Evolutionary conservation across 2,113 vertebrate genomes (phyloP), one percentile per base, ranked within the genome.

Genomic region (Nestor notabilis): DNA sequence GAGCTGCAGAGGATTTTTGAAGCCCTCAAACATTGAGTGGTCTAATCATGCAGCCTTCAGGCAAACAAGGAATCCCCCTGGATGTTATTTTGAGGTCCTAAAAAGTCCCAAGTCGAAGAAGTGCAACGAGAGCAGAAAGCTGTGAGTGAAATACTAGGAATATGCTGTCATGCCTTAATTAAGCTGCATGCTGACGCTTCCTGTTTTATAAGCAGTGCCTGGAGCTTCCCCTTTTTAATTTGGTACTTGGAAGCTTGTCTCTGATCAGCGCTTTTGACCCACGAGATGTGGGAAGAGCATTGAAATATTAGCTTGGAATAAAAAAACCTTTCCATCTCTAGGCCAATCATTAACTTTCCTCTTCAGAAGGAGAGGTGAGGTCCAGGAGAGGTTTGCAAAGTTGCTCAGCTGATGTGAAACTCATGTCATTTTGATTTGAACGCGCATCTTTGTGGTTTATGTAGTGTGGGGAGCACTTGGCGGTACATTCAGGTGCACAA

Each of bases 201-300:
- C 83, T 89, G 50, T 37, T 2, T 50, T 70, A 43, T 47, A 56
- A 85, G 28, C 35, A 75, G 68, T 46, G 86, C 68, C 75, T 64
- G 55, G 35, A 90, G 77, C 92, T 96, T 97, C 96, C 83, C 19
- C 56, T 92, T 95, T 90, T 75, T 75, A 81, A 60, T 90, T 89
- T 74, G 39, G 43, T 88, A 9, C 46, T 66, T 3, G 0, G 78
- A 77, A 90, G 50, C 29, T 74, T 58, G 66, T 93, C 58, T 83
- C 19, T 55, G 46, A 55, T 60, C 39, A 75, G 69, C 64, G 68
- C 58, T 63, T 96, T 81, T 89, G 80, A 81, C 71, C 90, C 72
- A 50, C 2, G 4, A 18, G 27, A 25, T 64, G 39, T 87, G 72
- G 39, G n/a, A 88, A 78, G 52, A 82, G 17, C 13, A 2, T 4